Evolutionary conservation across 2,888 invertebrate species (phyloP).

Genomic region (Physocephala rufipes): DNA sequence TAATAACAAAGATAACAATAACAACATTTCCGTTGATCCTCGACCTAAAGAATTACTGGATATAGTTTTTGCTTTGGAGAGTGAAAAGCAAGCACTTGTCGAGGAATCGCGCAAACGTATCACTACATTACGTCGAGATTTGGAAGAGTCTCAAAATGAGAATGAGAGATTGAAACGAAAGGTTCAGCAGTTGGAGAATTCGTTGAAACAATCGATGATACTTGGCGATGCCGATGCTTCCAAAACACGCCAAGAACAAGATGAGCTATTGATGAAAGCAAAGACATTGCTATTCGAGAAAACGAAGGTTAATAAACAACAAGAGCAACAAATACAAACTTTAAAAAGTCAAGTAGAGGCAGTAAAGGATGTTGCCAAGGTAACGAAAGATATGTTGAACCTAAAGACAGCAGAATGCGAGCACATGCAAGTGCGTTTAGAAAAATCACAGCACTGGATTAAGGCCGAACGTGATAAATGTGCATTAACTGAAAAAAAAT

Average conservation of each 20-base stretch:
- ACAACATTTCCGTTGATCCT: not conserved
- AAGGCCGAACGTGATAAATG: conserved; percentile 78
- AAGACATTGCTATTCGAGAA: conserved; percentile 79
- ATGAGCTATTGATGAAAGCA: conserved; percentile 71
- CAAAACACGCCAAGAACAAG: conserved; percentile 62
- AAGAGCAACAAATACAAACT: conserved; percentile 81
- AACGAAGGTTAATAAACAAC: conserved; percentile 79
- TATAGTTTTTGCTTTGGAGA: conserved; percentile 63
- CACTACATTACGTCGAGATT: conserved; percentile 59
- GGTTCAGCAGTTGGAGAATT: conserved; percentile 60
- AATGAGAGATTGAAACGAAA: conserved; percentile 61
- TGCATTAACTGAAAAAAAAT: conserved; percentile 74
- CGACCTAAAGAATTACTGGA: conserved; percentile 59
- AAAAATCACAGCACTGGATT: conserved; percentile 72
- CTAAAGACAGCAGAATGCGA: conserved; percentile 82
- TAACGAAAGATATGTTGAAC: conserved; percentile 82
- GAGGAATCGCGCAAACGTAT: conserved; percentile 63
- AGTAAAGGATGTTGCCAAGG: conserved; percentile 81
- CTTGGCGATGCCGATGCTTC: conserved; percentile 59
- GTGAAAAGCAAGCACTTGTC: conserved; percentile 62
- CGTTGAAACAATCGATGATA: conserved; percentile 62
- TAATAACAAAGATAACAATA: conserved; percentile 55
- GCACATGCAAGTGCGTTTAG: conserved; percentile 74
- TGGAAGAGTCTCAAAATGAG: conserved; percentile 60
- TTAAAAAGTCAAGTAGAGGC: conserved; percentile 74